Evolutionary conservation across 2,797 vertebrate genomes (phyloP).

Genomic region (Thaleichthys pacificus): DNA sequence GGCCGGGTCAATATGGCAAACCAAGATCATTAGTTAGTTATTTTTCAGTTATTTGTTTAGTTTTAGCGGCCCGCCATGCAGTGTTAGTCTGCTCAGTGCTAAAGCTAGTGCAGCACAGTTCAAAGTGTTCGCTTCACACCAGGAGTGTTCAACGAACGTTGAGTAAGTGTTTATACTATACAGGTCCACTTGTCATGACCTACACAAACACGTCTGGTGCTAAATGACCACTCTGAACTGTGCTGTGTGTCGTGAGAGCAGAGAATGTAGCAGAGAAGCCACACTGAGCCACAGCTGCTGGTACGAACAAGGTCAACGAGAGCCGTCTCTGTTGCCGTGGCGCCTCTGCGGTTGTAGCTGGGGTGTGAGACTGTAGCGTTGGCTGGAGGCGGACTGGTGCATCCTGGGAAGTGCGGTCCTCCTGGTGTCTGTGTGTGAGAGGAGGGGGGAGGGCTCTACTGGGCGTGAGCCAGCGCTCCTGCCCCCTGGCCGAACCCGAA

Average conservation of each 20-base stretch:
- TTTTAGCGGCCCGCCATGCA: not conserved
- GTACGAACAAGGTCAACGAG: not conserved
- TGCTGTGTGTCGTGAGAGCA: too few species aligned
- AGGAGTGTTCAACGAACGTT: too few species aligned
- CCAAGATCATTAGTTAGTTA: not conserved
- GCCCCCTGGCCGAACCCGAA: conserved; percentile 96
- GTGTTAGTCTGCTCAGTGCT: not conserved
- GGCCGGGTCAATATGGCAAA: not conserved
- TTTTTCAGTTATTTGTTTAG: too few species aligned
- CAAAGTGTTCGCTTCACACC: too few species aligned
- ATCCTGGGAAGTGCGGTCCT: conserved; percentile 33
- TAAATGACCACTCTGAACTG: too few species aligned
- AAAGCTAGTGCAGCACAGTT: not conserved
- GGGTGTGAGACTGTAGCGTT: conserved; percentile 28
- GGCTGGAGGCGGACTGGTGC: conserved; percentile 20
- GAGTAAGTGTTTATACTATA: too few species aligned
- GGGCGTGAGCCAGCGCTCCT: conserved; percentile 88
- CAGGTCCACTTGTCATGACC: too few species aligned
- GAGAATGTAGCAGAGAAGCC: not conserved
- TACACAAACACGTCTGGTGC: too few species aligned
- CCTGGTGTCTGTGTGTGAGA: not conserved
- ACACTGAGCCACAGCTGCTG: not conserved
- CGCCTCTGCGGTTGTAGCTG: conserved; percentile 32
- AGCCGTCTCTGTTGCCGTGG: conserved; percentile 3
- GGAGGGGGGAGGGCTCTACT: conserved; percentile 69